Evolutionary conservation across 2,797 vertebrate genomes (phyloP).

Genomic region (Pyrocephalus nanus): DNA sequence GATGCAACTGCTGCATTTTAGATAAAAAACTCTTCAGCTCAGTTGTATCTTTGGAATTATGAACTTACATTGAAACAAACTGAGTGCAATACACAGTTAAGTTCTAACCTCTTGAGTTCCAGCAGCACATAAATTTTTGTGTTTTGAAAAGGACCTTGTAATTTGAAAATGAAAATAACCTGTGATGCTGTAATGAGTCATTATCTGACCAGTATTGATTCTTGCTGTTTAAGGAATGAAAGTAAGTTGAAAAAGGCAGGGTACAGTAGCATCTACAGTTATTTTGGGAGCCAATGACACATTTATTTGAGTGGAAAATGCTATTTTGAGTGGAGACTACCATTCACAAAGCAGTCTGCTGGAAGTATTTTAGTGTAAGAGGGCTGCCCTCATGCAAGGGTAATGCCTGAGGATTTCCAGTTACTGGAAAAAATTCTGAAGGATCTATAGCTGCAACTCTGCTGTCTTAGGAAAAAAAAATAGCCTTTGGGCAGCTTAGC

Average conservation of each 20-base stretch:
- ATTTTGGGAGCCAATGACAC: constrained; percentile 6
- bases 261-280: not conserved
- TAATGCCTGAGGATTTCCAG: constrained; percentile 29
- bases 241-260: not conserved
- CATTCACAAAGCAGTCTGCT: not conserved
- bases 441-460: constrained; percentile 17
- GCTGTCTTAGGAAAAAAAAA: constrained; percentile 29
- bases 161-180: not conserved
- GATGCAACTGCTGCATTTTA: not conserved
- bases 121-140: not conserved
- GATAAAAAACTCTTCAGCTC: not conserved
- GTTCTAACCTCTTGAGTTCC: not conserved
- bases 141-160: not conserved
- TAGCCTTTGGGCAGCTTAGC: constrained; percentile 35
- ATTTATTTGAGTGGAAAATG: constrained; percentile 19
- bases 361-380: not conserved
- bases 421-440: not conserved
- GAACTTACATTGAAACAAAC: not conserved
- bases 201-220: not conserved
- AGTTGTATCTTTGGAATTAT: not conserved
- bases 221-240: constrained; percentile 8
- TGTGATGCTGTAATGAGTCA: not conserved
- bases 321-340: constrained; percentile 10
- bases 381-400: not conserved
- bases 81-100: not conserved